Base-by-base conservation (phyloP, 2,888 invertebrate species). In the Caenorhabditis afra region DNA sequence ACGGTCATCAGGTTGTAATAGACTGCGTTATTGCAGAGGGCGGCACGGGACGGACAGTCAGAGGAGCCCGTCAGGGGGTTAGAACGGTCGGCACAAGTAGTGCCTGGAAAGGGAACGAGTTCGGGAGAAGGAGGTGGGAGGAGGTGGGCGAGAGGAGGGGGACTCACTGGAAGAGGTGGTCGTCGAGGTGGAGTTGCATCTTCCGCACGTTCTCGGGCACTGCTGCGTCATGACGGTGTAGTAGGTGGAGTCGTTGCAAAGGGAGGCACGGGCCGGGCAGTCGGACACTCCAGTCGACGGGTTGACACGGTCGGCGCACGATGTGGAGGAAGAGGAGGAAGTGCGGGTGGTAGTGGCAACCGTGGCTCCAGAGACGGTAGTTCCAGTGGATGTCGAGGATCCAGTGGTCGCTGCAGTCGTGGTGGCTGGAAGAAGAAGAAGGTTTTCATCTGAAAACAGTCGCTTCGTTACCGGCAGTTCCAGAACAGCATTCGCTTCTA, bases 1-100 rank as follows among this genome's bases (percentile, higher is more conserved):
- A 58, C 49, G 14, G 80, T 76, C 80, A 80, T 80, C 16, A 80
- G 39, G 50, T 52, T 73, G 65, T 65, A 76, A 66, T 76, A 80
- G 45, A 52, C 58, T 29, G 70, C 57, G 65, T 76, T 62, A 53
- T 75, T 76, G 57, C 80, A 80, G 16, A 71, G 75, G 44, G 68
- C 7, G 39, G 64, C 70, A 45, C 75, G 66, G 14, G 70, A 35
- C 18, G 80, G 65, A 20, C 80, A 81, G 29, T 77, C 73, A 5
- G 77, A 71, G 10, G 16, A 37, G 3, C 80, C 80, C 3, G 76
- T 77, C 3, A 37, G 20, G 16, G 78, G 68, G 55, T 79, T 79
- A 37, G 65, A 59, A 59, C 71, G 66, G 22, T 81, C 74, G 47
- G 66, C 74, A 61, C 74, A 74, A 14, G 66, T 55, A 16, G 74